These are phyloP conservation scores for Stenolophus ochropezus DNA, from an alignment of 2,888 invertebrate genomes.

Conservation along the genomic window DNA sequence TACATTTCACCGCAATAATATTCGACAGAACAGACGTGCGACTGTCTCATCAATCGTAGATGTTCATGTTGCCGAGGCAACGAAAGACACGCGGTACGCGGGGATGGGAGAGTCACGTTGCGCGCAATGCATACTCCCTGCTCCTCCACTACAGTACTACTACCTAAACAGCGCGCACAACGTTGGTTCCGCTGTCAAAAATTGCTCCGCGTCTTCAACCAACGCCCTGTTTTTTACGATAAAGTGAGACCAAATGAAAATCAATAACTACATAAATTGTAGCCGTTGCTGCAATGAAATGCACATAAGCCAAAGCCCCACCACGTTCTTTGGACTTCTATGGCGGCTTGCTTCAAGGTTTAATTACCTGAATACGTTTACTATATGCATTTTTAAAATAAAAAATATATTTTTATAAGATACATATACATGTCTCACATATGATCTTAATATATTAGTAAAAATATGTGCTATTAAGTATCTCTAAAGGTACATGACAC, in stretches of 20 bases:
- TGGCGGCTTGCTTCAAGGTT: constrained; percentile 60
- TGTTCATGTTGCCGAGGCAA: constrained; percentile 60
- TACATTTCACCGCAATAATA: constrained; percentile 55
- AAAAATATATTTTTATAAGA: no score
- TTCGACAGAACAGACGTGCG: constrained; percentile 60
- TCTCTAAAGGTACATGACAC: constrained; percentile 31
- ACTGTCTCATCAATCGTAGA: constrained; percentile 61
- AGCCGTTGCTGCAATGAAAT: constrained; percentile 63
- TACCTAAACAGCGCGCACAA: constrained; percentile 25
- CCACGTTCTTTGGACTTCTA: neutral
- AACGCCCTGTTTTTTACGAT: constrained; percentile 71
- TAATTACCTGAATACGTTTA: constrained; percentile 40
- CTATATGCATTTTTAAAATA: neutral
- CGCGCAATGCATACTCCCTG: constrained; percentile 39
- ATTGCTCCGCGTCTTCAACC: constrained; percentile 68
- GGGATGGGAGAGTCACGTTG: constrained; percentile 3
- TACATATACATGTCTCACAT: no score
- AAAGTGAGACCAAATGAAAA: constrained; percentile 70
- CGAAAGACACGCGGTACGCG: constrained; percentile 25
- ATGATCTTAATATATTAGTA: no score
- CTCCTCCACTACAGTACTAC: constrained; percentile 18
- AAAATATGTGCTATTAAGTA: no score
- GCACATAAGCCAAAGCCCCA: constrained; percentile 60
- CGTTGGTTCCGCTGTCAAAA: constrained; percentile 59
- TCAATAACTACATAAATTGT: constrained; percentile 70